These are phyloP conservation scores for Sphinx pinastri DNA, from an alignment of 2,888 invertebrate genomes.

Conservation along the genomic window DNA sequence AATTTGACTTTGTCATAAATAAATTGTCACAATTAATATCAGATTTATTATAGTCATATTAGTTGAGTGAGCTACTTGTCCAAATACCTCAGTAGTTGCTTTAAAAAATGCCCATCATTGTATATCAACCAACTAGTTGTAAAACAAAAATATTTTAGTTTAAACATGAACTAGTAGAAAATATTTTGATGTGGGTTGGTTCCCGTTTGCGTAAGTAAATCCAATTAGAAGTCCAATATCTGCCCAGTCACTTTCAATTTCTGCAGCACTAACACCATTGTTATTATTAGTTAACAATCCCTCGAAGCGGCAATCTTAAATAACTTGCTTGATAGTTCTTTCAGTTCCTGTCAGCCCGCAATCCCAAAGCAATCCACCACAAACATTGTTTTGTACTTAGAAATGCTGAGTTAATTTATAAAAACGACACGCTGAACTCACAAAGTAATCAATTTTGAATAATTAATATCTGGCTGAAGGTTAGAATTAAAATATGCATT, in stretches of 20 bases:
- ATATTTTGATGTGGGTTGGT: no score
- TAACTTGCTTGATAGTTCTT: neutral
- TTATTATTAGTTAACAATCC: conserved; percentile 7
- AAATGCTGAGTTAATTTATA: neutral
- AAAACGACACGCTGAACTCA: neutral
- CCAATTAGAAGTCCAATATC: neutral
- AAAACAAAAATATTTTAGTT: no score
- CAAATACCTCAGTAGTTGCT: no score
- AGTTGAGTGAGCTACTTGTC: no score
- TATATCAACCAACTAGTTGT: no score
- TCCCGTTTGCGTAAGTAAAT: no score
- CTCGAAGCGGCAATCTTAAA: conserved; percentile 1
- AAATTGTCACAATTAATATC: no score
- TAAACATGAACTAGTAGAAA: no score
- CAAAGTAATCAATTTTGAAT: conserved; percentile 6
- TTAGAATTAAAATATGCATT: conserved; percentile 8
- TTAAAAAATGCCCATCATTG: no score
- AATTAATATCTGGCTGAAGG: neutral
- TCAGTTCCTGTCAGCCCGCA: conserved; percentile 2
- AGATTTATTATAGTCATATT: no score
- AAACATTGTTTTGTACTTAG: neutral
- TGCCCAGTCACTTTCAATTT: neutral
- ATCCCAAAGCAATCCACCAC: conserved; percentile 14
- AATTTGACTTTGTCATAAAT: no score
- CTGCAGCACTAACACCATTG: neutral